A percentile compares a stretch with the other conserved stretches of the same genome.
phyloP scores from a whole-genome alignment of 2,797 vertebrate species.

The Agapornis canus region DNA sequence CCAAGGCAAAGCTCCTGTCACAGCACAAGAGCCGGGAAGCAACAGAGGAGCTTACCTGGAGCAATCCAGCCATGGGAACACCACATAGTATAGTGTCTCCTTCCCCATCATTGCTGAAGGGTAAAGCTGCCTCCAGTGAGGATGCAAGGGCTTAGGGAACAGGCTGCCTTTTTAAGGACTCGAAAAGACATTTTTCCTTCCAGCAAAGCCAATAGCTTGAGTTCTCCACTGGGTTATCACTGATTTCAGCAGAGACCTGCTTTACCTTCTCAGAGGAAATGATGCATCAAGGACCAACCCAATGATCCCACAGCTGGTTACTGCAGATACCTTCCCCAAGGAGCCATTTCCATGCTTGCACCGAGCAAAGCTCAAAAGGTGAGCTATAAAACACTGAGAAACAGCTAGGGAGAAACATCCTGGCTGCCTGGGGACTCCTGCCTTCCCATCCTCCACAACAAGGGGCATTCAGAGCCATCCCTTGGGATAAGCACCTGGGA shows the following conservation, averaged over 20 bases:
- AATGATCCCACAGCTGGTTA: not conserved
- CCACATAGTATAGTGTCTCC: not conserved
- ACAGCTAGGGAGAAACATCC: not conserved
- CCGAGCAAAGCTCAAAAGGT: not conserved
- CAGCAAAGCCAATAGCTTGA: not conserved
- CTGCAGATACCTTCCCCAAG: not conserved
- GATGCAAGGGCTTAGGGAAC: not conserved
- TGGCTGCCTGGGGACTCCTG: not conserved
- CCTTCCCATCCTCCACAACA: not conserved
- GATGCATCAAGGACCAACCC: not conserved
- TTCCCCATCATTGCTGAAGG: not conserved
- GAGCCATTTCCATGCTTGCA: not conserved
- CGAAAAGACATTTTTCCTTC: not conserved
- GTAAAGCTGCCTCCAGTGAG: not conserved
- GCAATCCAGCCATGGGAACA: not conserved
- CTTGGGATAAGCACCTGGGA: not conserved
- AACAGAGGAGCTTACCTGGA: not conserved
- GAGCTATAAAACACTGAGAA: not conserved
- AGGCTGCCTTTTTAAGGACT: not conserved
- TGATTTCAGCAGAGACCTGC: not conserved
- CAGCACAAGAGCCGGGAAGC: not conserved
- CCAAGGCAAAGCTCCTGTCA: not conserved
- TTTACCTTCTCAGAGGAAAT: not conserved
- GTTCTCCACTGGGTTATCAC: not conserved
- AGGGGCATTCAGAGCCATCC: not conserved